Evolutionary conservation across 1,140 invertebrate species (phyloP).

Genomic region (Listronotus bonariensis): DNA sequence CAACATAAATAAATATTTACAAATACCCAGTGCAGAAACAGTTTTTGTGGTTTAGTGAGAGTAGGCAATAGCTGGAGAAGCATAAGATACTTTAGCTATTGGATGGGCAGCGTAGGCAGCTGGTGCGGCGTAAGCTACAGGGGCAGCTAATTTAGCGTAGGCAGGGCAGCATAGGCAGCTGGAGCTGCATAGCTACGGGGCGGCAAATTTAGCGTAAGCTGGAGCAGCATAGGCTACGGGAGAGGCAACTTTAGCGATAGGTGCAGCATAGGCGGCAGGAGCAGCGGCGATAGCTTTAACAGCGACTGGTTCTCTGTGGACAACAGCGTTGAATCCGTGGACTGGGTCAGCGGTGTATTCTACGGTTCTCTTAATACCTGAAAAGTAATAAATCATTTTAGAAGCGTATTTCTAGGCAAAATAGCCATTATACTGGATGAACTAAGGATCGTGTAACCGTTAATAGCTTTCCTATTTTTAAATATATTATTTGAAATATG

Average conservation of each 20-base stretch:
- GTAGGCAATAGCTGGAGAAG: slow-evolving; percentile 21
- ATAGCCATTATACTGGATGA: too few relatives aligned
- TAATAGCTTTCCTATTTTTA: too few relatives aligned
- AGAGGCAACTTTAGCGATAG: slow-evolving; percentile 43
- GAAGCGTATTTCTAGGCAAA: too few relatives aligned
- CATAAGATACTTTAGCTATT: slow-evolving; percentile 33
- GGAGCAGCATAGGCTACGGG: slow-evolving; percentile 50
- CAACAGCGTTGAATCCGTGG: slow-evolving; percentile 60
- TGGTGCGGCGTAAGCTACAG: slow-evolving; percentile 25
- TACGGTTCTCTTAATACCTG: slow-evolving; percentile 64
- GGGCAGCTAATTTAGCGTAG: slow-evolving; percentile 19
- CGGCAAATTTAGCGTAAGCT: slow-evolving; percentile 43
- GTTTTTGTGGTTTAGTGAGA: slow-evolving; percentile 3
- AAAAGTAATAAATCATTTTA: background rate
- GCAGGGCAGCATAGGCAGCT: slow-evolving; percentile 23
- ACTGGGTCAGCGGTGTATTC: slow-evolving; percentile 67
- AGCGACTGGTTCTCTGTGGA: slow-evolving; percentile 60
- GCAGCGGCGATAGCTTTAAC: too few relatives aligned
- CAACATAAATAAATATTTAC: slow-evolving; percentile 21
- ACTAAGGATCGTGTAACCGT: too few relatives aligned
- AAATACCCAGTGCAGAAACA: slow-evolving; percentile 3
- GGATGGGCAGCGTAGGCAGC: slow-evolving; percentile 14
- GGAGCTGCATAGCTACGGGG: too few relatives aligned
- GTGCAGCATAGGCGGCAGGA: slow-evolving; percentile 42
- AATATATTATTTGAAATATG: too few relatives aligned